Conservation (phyloP, 2,888 invertebrate genomes). For the Ellobium chinense region DNA sequence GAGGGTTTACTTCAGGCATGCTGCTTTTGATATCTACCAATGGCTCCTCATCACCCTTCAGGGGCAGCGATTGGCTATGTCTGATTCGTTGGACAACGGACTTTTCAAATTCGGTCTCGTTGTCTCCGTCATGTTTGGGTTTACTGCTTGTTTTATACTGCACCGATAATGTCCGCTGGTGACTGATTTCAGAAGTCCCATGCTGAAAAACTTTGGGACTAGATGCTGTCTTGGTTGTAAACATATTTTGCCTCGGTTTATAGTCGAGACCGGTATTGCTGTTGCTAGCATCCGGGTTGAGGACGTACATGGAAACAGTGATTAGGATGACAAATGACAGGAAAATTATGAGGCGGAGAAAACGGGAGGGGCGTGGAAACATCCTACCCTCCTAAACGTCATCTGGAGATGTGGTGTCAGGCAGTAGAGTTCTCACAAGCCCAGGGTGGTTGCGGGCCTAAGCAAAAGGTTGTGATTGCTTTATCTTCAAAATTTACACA, state of each 20-base stretch:
- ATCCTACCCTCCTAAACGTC: constrained; percentile 24
- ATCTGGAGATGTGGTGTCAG: neutral
- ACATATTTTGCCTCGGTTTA: neutral
- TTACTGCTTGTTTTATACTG: too few species aligned
- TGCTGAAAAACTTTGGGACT: too few species aligned
- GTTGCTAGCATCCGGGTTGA: neutral
- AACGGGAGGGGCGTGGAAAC: constrained; percentile 47
- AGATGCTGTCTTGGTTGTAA: neutral
- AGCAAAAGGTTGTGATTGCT: too few species aligned
- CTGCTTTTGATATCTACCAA: neutral
- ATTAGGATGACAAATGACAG: constrained; percentile 17
- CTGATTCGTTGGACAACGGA: neutral
- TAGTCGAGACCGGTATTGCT: neutral
- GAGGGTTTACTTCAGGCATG: constrained; percentile 29
- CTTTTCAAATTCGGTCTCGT: neutral
- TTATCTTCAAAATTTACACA: too few species aligned
- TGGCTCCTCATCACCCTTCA: neutral
- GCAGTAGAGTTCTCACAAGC: too few species aligned
- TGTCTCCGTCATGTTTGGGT: too few species aligned
- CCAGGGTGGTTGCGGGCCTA: too few species aligned
- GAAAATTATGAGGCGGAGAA: constrained; percentile 38
- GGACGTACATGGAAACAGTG: constrained; percentile 8
- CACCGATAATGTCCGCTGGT: too few species aligned
- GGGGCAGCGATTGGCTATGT: neutral
- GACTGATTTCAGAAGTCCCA: too few species aligned